A percentile compares a stretch with the other conserved stretches of the same genome.
Conservation (phyloP, 2,888 invertebrate genomes). For the Xylota segnis region DNA sequence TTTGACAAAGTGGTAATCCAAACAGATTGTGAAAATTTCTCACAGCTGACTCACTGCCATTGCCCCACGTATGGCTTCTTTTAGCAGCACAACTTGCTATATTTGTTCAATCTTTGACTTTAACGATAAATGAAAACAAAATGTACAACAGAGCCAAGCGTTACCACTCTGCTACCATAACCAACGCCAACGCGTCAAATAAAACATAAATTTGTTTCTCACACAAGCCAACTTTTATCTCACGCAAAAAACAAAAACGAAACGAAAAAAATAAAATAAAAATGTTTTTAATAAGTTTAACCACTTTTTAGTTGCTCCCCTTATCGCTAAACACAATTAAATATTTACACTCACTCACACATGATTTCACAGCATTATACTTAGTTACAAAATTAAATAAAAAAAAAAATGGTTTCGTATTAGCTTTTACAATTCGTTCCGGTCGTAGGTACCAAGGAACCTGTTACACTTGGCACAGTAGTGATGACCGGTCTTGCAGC, state of each 20-base stretch:
- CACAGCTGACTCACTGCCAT: conserved; percentile 4
- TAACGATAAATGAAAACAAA: neutral
- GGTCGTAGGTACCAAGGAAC: conserved; percentile 81
- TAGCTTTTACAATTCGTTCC: conserved; percentile 70
- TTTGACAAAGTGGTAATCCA: neutral
- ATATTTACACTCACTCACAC: conserved; percentile 53
- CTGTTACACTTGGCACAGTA: conserved; percentile 83
- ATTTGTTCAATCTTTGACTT: neutral
- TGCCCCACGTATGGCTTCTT: neutral
- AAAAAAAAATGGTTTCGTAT: conserved; percentile 2
- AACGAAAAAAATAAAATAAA: neutral
- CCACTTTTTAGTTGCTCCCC: conserved; percentile 17
- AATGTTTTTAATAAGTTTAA: neutral
- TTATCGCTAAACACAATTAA: conserved; percentile 44
- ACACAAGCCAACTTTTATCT: neutral
- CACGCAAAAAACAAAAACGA: too few relatives aligned
- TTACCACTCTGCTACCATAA: conserved; percentile 9
- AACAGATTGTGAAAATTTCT: neutral
- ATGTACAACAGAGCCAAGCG: neutral
- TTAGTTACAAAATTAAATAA: conserved; percentile 15
- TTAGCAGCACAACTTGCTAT: neutral
- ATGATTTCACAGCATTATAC: conserved; percentile 45
- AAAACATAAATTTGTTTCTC: neutral
- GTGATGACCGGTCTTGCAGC: conserved; percentile 83
- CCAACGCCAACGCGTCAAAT: conserved; percentile 27